These are phyloP conservation scores for Sipha maydis DNA, from an alignment of 2,888 invertebrate species.

Conservation along the genomic window DNA sequence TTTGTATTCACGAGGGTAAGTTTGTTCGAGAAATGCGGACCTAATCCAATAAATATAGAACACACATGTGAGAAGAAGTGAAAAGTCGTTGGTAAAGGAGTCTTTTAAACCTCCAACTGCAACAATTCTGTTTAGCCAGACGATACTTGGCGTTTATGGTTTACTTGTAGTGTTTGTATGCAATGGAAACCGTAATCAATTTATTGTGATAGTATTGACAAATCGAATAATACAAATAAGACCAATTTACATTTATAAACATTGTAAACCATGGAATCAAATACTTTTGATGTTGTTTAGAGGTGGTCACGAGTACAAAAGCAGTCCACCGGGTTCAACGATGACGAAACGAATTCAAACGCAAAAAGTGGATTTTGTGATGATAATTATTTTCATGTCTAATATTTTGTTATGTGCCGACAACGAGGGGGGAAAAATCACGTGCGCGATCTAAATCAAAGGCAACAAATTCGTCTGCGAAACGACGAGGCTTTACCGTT, in stretches of 20 bases:
- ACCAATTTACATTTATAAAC: background rate
- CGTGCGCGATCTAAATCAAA: conserved; percentile 3
- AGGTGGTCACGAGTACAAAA: background rate
- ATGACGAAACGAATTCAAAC: background rate
- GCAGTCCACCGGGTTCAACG: background rate
- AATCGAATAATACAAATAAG: too few relatives aligned
- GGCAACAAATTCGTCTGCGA: conserved; percentile 25
- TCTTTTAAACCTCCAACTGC: too few relatives aligned
- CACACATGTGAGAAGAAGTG: too few relatives aligned
- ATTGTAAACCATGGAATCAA: background rate
- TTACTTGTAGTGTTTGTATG: too few relatives aligned
- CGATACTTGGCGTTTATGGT: too few relatives aligned
- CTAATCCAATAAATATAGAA: background rate
- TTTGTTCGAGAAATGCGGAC: background rate
- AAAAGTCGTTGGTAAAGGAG: too few relatives aligned
- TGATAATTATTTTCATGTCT: background rate
- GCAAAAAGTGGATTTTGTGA: background rate
- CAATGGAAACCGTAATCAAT: too few relatives aligned
- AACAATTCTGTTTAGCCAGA: too few relatives aligned
- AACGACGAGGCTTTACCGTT: background rate
- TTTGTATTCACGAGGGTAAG: background rate
- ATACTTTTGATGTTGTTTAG: background rate
- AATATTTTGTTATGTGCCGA: background rate
- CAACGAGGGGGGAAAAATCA: background rate
- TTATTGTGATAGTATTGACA: too few relatives aligned